Conservation (phyloP, 2,888 invertebrate species). For the Temnothorax ravouxi region DNA sequence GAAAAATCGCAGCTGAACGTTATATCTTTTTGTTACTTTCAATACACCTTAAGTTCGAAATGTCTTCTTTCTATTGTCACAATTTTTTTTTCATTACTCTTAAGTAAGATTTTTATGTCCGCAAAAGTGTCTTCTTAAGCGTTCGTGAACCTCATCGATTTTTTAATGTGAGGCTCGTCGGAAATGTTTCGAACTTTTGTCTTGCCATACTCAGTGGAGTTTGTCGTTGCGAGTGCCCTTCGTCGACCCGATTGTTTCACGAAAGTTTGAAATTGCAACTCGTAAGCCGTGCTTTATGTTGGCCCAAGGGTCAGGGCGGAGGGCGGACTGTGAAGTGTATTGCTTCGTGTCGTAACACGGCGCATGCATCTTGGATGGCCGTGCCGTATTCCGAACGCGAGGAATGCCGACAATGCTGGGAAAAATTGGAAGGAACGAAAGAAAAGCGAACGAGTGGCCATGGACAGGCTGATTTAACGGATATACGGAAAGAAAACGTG, state of each 20-base stretch:
- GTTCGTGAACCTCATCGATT: conserved; percentile 32
- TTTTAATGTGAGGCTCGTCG: conserved; percentile 1
- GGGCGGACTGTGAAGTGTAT: conserved; percentile 82
- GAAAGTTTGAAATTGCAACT: conserved; percentile 78
- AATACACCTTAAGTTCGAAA: not conserved
- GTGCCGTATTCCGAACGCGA: conserved; percentile 36
- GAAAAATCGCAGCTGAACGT: not conserved
- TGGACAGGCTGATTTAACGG: not conserved
- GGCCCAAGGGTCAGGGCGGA: conserved; percentile 66
- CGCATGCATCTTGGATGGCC: conserved; percentile 77
- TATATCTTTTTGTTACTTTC: not conserved
- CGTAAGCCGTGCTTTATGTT: conserved; percentile 82
- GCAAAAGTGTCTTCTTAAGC: conserved; percentile 15
- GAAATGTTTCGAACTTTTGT: conserved; percentile 39
- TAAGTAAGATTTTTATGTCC: not conserved
- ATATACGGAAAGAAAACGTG: conserved; percentile 14
- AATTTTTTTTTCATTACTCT: conserved; percentile 3
- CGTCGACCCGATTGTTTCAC: conserved; percentile 30
- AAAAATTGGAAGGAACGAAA: conserved; percentile 10
- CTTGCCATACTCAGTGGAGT: not conserved
- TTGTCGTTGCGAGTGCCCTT: conserved; percentile 29
- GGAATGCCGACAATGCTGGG: conserved; percentile 18
- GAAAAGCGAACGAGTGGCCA: not conserved
- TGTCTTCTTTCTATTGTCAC: not conserved
- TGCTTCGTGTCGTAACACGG: conserved; percentile 80